Base-by-base conservation (phyloP, 2,797 vertebrate species). In the Hozukius guyotensis region DNA sequence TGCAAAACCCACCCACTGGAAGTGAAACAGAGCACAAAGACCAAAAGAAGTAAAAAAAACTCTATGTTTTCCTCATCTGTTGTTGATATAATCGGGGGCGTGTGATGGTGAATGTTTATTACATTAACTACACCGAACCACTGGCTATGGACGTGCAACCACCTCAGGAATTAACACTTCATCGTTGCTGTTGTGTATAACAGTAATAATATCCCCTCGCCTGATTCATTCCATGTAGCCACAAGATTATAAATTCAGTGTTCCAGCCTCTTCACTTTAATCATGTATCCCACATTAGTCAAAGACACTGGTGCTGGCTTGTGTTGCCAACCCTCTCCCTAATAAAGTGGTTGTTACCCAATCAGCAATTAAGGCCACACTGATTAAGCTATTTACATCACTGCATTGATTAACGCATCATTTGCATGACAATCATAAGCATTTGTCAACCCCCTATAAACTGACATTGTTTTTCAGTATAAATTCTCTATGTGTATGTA, bases 311-410 rank as follows among this genome's bases (percentile, higher is more conserved):
- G 18, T 38, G 34, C 12, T 11, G 24, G 27, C 53, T 49, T 61
- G 2, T 38, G 34, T 52, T 72, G 52, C 22, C 69, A 78, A 36
- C 38, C 2, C 24, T 52, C 12, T 42, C 16, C 32, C 9, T 34
- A 18, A 56, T 53, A 64, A 75, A 32, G 27, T 36, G 36, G 22
- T 46, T 38, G 62, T 82, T 57, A 72, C 62, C 38, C 73, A 38
- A 62, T 81, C 29, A 55, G 57, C 22, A 72, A 74, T 72, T 63
- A 72, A 72, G 20, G 27, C 57, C 72, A 53, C 34, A 13, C 12
- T 42, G 42, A 71, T 60, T 24, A 62, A 74, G n/a, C 27, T 16
- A 42, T 85, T 86, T 72, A 24, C 36, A 74, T 70, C 34, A 24
- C 59, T 46, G 25, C 46, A 31, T 13, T 77, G 60, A 71, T 78